A percentile compares a stretch with the other conserved stretches of the same genome.
Evolutionary conservation across 2,113 vertebrate genomes (phyloP).

Genomic region (Pollimyrus isidori): DNA sequence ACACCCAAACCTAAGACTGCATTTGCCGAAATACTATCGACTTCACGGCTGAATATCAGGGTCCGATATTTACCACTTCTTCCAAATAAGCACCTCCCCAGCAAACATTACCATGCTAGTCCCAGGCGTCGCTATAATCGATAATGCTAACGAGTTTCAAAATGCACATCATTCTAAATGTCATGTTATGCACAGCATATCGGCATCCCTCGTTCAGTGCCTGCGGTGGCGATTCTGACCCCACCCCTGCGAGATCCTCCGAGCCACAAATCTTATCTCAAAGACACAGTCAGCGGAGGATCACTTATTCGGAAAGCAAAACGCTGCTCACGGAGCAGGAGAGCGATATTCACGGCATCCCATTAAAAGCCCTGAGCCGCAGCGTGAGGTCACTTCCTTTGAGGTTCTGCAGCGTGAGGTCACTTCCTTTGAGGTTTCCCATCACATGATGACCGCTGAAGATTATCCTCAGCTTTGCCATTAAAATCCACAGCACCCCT

Average conservation of each 20-base stretch:
- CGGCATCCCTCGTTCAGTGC: not conserved
- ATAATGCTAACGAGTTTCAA: not conserved
- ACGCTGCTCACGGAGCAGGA: not conserved
- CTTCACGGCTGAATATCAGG: not conserved
- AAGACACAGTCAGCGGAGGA: not conserved
- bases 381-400: not conserved
- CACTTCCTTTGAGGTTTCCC: not conserved
- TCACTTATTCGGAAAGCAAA: not conserved
- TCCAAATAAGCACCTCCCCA: not conserved
- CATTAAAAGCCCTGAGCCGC: not conserved
- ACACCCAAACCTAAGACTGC: not conserved
- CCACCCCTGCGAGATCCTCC: not conserved
- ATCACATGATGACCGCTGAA: not conserved
- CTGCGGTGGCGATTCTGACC: not conserved
- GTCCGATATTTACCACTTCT: not conserved
- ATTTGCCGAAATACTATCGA: not conserved
- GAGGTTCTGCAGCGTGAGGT: not conserved
- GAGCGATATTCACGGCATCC: too few species aligned
- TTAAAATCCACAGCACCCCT: not conserved
- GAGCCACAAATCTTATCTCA: not conserved
- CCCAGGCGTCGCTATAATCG: not conserved
- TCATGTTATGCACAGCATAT: not conserved
- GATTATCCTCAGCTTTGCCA: not conserved
- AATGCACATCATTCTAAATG: not conserved
- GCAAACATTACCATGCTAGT: not conserved